Percentiles rank a stretch among this genome's conserved stretches.
Evolutionary conservation across 2,888 invertebrate species (phyloP).

Genomic region (Nemurella pictetii): DNA sequence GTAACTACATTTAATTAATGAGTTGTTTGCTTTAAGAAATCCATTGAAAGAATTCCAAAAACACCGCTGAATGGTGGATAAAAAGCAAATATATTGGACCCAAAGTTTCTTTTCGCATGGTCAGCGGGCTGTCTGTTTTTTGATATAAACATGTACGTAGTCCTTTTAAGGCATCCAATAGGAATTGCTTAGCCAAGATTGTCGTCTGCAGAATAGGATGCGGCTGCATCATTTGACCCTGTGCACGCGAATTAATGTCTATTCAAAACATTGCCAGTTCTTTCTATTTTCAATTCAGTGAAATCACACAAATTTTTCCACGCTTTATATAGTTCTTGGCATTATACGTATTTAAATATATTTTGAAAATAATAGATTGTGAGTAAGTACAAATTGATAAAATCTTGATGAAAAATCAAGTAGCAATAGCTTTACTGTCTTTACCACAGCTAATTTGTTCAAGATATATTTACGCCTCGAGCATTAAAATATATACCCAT

Average conservation of each 20-base stretch:
- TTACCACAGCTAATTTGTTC: neutral
- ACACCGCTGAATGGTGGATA: neutral
- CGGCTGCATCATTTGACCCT: no score
- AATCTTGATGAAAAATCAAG: no score
- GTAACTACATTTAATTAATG: slow-evolving; percentile 26
- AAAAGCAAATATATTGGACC: slow-evolving; percentile 13
- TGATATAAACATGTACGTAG: neutral
- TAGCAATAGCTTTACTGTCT: no score
- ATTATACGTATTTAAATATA: no score
- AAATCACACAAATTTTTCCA: no score
- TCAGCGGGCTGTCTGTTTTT: neutral
- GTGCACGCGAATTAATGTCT: no score
- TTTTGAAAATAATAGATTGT: no score
- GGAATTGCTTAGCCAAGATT: neutral
- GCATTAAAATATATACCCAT: neutral
- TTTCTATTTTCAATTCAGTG: no score
- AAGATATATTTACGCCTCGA: neutral
- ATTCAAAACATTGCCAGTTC: no score
- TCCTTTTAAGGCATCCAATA: neutral
- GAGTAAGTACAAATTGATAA: no score
- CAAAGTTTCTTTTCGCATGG: slow-evolving; percentile 1
- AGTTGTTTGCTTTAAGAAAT: slow-evolving; percentile 3
- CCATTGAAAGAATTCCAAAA: slow-evolving; percentile 27
- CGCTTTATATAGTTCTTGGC: no score
- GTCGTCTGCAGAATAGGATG: no score